Base-by-base conservation (phyloP, 30 jellyfish, hydroid and myxozoan species). In the Hydractinia echinata region DNA sequence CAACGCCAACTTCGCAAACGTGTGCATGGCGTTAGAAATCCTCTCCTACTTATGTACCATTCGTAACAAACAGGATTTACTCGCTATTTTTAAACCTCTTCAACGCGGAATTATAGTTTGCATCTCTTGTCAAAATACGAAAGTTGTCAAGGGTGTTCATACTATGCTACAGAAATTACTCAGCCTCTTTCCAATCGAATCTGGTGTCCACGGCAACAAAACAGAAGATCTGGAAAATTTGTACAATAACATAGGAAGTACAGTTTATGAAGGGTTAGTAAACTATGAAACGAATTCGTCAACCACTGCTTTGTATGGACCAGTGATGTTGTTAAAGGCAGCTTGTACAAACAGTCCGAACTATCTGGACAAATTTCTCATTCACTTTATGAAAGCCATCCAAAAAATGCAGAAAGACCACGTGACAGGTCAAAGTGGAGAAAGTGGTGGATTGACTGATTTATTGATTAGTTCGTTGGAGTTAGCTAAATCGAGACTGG, bases 401-500 rank as follows among this genome's bases (percentile, higher is more conserved):
- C 95, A 86, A 79, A 81, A 87, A 72, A 82, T 91, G 97, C 97
- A 91, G 54, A 91, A 91, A 66, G 97, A 91, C 55, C 97, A 91
- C 73, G 86, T 91, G 14, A 82, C 97, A 4, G 97, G 97, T 4
- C 97, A 91, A 66, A 88, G 79, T 72, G 89, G 95, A 6, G 97
- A 91, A 76, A 67, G 91, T 56, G 97, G 90, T 61, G 96, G 92
- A 48, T 76, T 91, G 73, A 91, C 97, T 8, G 97, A 91, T 54
- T 74, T 91, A 90, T 61, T 91, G 73, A 83, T 91, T 6, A 13
- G 82, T 19, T 79, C 97, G n/a, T 85, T 91, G 85, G 97, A 86
- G 72, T 81, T 91, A 82, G 95, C 87, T 19, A 91, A 91, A 78
- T 85, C 86, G 55, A 67, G 97, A 51, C 81, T 91, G 89, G 89